These are phyloP conservation scores for Octodon degus DNA, from an alignment of 2,113 vertebrate species.

Conservation along the genomic window DNA sequence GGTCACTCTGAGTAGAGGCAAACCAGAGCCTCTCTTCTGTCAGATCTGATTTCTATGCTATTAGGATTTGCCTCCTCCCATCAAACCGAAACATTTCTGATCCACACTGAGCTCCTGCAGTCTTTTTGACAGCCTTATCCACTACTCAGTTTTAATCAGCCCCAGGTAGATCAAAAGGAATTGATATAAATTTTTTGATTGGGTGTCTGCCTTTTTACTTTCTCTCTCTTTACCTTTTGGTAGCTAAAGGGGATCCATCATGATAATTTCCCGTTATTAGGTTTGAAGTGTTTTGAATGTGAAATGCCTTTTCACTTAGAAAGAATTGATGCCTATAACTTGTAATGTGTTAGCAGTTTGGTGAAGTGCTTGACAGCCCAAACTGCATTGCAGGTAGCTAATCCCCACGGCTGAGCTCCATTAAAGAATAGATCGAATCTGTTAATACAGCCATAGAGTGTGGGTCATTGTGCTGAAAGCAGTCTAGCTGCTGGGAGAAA, in stretches of 20 bases:
- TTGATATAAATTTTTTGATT: slow-evolving; percentile 79
- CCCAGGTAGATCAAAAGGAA: slow-evolving; percentile 73
- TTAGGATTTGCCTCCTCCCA: slow-evolving; percentile 56
- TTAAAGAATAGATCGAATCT: slow-evolving; percentile 89
- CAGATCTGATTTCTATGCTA: slow-evolving; percentile 33
- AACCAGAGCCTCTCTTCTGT: background rate
- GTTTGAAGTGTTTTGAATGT: slow-evolving; percentile 89
- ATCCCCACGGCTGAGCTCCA: slow-evolving; percentile 87
- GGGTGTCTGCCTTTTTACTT: slow-evolving; percentile 74
- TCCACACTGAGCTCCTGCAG: slow-evolving; percentile 49
- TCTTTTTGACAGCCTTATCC: slow-evolving; percentile 71
- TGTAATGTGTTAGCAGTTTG: slow-evolving; percentile 84
- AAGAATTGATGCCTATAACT: slow-evolving; percentile 88
- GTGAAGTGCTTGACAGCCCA: slow-evolving; percentile 84
- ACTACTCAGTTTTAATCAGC: slow-evolving; percentile 70
- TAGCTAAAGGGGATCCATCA: slow-evolving; percentile 86
- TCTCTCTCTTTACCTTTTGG: slow-evolving; percentile 76
- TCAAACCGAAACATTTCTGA: slow-evolving; percentile 62
- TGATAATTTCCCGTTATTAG: slow-evolving; percentile 88
- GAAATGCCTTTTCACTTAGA: slow-evolving; percentile 88
- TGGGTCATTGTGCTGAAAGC: slow-evolving; percentile 88
- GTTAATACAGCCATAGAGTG: slow-evolving; percentile 86
- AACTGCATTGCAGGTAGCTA: slow-evolving; percentile 87
- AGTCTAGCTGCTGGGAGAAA: slow-evolving; percentile 84
- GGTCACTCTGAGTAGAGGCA: background rate